Evolutionary conservation across 2,113 vertebrate species (phyloP).

Genomic region (Bubo bubo): DNA sequence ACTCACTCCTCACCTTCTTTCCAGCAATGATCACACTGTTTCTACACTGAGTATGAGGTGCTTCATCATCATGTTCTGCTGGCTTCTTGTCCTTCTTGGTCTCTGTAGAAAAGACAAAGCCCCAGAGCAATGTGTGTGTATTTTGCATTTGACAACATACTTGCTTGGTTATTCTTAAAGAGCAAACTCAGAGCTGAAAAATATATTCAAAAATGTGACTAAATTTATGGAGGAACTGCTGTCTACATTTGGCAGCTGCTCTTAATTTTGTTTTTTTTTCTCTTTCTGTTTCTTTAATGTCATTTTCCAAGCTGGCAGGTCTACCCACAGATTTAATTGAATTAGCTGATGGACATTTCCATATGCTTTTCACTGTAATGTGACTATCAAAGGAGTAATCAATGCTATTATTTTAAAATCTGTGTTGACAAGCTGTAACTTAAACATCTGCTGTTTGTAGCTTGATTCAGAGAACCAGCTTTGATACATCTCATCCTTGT

Average conservation of each 20-base stretch:
- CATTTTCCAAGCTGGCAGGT: not conserved
- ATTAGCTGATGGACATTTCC: not conserved
- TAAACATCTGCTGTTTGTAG: not conserved
- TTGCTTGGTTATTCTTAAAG: not conserved
- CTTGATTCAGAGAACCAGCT: not conserved
- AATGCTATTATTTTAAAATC: not conserved
- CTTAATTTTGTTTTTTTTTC: not conserved
- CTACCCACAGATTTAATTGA: not conserved
- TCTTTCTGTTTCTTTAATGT: not conserved
- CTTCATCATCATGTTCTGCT: not conserved
- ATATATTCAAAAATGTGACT: not conserved
- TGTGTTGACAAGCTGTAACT: not conserved
- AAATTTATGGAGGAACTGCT: not conserved
- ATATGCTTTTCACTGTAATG: not conserved
- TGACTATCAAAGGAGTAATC: not conserved
- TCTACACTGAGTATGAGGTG: not conserved
- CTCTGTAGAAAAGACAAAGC: not conserved
- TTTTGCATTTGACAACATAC: not conserved
- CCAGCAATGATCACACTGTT: not conserved
- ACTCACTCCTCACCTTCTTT: not conserved
- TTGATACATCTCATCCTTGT: no score
- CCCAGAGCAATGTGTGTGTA: accelerated
- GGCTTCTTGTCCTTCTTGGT: not conserved
- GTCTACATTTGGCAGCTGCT: not conserved
- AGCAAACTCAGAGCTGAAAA: not conserved